Percentiles rank a stretch among this genome's conserved stretches.
These are phyloP conservation scores for Cephalotes varians DNA, from an alignment of 2,888 invertebrate genomes.

Conservation along the genomic window DNA sequence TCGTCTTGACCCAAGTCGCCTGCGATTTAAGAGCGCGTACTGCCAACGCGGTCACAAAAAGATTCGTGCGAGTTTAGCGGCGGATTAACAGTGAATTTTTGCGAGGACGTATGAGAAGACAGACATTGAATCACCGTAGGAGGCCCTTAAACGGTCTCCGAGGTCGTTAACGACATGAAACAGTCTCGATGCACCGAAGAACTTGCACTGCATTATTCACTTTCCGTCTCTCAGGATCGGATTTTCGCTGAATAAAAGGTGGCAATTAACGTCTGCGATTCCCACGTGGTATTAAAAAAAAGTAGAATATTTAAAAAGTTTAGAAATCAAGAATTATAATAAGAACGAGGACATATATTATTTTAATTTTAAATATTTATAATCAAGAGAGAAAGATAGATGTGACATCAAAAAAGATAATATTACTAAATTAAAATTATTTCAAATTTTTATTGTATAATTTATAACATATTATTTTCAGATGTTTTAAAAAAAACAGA, in stretches of 20 bases:
- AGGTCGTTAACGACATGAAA: slow-evolving; percentile 62
- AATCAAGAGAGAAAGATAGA: neutral
- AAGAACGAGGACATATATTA: neutral
- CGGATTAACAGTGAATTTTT: slow-evolving; percentile 39
- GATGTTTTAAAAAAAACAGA: neutral
- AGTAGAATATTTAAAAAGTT: neutral
- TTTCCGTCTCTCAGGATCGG: slow-evolving; percentile 30
- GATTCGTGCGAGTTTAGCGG: slow-evolving; percentile 11
- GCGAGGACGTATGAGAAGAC: slow-evolving; percentile 8
- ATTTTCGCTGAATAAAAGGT: slow-evolving; percentile 39
- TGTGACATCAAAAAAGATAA: neutral
- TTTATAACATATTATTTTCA: neutral
- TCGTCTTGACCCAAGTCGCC: slow-evolving; percentile 22
- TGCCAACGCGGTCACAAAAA: neutral
- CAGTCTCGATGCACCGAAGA: slow-evolving; percentile 32
- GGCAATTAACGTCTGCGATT: slow-evolving; percentile 34
- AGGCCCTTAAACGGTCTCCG: slow-evolving; percentile 59
- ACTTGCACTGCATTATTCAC: slow-evolving; percentile 53
- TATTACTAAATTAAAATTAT: neutral
- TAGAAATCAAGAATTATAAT: neutral
- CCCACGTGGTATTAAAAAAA: neutral
- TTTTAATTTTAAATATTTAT: neutral
- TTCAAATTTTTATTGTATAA: neutral
- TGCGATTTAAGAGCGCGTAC: slow-evolving; percentile 5
- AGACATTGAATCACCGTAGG: slow-evolving; percentile 55